phyloP scores from a whole-genome alignment of 2,113 vertebrate species.

The Pelodiscus sinensis region DNA sequence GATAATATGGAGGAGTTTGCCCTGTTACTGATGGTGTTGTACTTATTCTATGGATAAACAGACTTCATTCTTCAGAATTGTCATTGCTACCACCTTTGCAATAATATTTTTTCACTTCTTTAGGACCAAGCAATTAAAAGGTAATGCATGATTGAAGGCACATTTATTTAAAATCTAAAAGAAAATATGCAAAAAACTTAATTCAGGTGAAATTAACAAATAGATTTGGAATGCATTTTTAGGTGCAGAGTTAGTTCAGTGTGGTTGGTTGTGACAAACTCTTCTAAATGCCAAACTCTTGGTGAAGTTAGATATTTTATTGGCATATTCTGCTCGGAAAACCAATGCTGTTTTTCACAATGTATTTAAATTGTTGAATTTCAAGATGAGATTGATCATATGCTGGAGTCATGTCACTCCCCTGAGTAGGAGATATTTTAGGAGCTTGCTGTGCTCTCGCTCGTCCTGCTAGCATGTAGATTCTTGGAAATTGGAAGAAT shows the following conservation, averaged over 20 bases:
- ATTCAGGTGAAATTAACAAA: not conserved
- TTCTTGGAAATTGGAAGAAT: constrained; percentile 12
- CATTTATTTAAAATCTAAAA: not conserved
- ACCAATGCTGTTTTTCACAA: accelerated
- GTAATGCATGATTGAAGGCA: not conserved
- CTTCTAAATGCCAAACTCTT: not conserved
- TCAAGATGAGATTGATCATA: not conserved
- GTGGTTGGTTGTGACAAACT: not conserved
- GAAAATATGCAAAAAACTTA: not conserved
- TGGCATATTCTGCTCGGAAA: not conserved
- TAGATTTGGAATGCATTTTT: not conserved
- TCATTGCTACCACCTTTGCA: not conserved
- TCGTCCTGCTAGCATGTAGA: not conserved
- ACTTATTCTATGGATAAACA: not conserved
- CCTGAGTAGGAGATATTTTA: not conserved
- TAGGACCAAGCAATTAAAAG: not conserved
- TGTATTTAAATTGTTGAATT: not conserved
- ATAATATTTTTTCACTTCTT: not conserved
- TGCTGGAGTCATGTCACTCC: not conserved
- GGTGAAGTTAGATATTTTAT: not conserved
- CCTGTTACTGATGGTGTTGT: not conserved
- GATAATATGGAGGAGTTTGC: not conserved
- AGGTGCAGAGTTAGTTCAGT: not conserved
- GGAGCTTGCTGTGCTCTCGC: not conserved
- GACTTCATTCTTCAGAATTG: not conserved